Evolutionary conservation across 53 echinoderm and acorn worm species (phyloP), one percentile per base, ranked within the genome.

Genomic region (Echinometra lucunter): DNA sequence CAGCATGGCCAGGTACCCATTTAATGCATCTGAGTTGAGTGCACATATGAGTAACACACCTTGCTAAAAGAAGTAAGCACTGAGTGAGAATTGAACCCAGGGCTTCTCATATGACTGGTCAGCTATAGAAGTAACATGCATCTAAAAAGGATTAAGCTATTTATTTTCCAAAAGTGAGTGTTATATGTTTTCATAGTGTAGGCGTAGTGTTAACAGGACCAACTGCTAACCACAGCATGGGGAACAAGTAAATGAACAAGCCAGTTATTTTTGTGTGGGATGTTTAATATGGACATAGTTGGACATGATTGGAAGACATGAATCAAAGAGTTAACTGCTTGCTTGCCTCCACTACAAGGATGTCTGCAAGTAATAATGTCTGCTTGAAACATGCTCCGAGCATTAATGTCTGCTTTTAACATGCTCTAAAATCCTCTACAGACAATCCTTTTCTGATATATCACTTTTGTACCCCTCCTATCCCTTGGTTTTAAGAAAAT

Each of bases 241-340:
- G 78, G 78, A 78, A 18, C 10, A 78, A 38, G 0, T 30, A 38
- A 18, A 78, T 19, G 72, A 40, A 78, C 78, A 42, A 40, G 78
- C 17, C 38, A 21, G 38, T 78, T 45, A n/a, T n/a, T 85, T 85
- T 49, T 27, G 27, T 81, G 81, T 85, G 85, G 53, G 53, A 85
- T 85, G 85, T 85, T 60, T 90, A 63, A 60, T 90, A 63, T 90
- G 90, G 66, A 90, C 60, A 90, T 90, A 91, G 92, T 91, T 47
- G n/a, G 45, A 91, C 70, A 70, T 66, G 47, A 91, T 66, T 70
- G 37, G 74, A n/a, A 45, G 66, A 91, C 92, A 91, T 91, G 70
- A 91, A 91, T 91, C 92, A 91, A 91, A 47, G 23, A 7, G 25
- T 69, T 69, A 91, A 91, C 45, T 91, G 66, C 47, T 38, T 70